Base-by-base conservation (phyloP, 2,888 invertebrate genomes). In the Bellardia pandia region DNA sequence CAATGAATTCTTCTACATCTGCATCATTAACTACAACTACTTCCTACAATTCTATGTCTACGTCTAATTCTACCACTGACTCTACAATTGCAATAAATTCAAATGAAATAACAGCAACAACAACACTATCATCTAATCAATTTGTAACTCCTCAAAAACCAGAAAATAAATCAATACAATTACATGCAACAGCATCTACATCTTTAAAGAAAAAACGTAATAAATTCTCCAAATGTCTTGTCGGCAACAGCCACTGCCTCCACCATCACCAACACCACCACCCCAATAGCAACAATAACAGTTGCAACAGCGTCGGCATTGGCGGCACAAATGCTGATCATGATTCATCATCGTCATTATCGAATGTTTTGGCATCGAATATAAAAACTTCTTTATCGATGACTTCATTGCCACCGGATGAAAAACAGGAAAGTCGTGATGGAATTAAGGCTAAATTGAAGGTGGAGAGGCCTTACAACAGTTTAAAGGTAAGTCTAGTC, bases 381-480 rank as follows among this genome's bases (percentile, higher is more conserved):
- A 92, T 93, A 88, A 93, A 93, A 90, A 91, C 92, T 76, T 94
- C 94, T 40, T 89, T 93, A 89, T 97, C 97, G 90, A 94, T 97
- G 94, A 96, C 97, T 92, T 97, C 97, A 91, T 95, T 97, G 93
- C 95, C 96, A 90, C 96, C 95, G 91, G 92, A 91, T 92, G 94
- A 95, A 90, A 94, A 94, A 90, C 92, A 93, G 88, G 93, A 94
- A 85, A 93, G 94, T 62, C 94, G 93, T 79, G 94, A 94, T 89
- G 93, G 94, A 88, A 94, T 92, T 92, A 94, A 93, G 89, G 95
- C 92, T 92, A 94, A 93, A 91, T 94, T 94, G 92, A 94, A 92
- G 89, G 89, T 94, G 90, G 96, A 97, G 94, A 95, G 97, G 92
- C 96, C 96, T 72, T 97, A 97, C 94, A 97, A 97, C 94, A 97